A percentile compares a stretch with the other conserved stretches of the same genome.
These are phyloP conservation scores for Xiphophorus birchmanni DNA, from an alignment of 2,797 vertebrate species.

Conservation along the genomic window DNA sequence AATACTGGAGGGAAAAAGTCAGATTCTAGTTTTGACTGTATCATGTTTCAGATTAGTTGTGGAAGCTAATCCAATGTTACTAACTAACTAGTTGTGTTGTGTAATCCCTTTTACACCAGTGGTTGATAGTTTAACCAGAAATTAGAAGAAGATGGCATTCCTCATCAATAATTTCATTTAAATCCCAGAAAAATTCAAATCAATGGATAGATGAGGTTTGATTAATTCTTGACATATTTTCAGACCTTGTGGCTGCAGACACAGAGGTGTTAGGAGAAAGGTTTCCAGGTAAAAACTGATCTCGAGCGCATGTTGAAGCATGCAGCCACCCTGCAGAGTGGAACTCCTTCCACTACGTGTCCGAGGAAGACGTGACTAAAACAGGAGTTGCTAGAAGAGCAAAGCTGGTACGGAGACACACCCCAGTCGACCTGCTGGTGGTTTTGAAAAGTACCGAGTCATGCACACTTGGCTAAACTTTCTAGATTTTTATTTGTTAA, in stretches of 20 bases:
- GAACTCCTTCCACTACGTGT: not conserved
- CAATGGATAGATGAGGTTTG: not conserved
- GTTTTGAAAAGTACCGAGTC: not conserved
- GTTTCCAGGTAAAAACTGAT: not conserved
- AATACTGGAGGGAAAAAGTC: not conserved
- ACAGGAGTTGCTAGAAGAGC: not conserved
- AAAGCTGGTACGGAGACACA: not conserved
- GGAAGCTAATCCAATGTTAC: not conserved
- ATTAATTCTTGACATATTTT: not conserved
- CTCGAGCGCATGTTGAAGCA: not conserved
- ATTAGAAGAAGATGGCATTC: not conserved
- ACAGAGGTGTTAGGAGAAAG: not conserved
- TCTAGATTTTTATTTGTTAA: not conserved
- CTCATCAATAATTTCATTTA: not conserved
- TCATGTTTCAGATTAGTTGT: not conserved
- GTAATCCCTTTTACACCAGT: not conserved
- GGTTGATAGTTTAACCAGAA: not conserved
- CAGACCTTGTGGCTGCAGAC: not conserved
- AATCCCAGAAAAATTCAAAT: not conserved
- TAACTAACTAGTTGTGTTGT: not conserved
- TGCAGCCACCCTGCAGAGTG: not conserved
- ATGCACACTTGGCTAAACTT: not conserved
- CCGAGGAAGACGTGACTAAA: not conserved
- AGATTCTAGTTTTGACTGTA: not conserved
- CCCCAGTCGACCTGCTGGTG: not conserved